Evolutionary conservation across 2,888 invertebrate genomes (phyloP).

Genomic region (Eristalis pertinax): DNA sequence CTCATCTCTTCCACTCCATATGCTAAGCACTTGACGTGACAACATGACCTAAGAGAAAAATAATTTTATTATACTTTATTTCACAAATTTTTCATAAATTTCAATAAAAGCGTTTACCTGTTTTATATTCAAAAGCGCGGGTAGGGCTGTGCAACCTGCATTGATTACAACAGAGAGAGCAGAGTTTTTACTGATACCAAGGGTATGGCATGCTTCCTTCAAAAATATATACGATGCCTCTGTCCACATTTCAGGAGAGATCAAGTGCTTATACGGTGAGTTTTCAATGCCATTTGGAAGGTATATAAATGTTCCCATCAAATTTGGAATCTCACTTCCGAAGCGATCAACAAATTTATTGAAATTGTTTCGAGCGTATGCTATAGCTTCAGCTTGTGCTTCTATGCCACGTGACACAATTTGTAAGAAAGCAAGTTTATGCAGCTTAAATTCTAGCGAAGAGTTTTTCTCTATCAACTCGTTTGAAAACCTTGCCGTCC

Average conservation of each 20-base stretch:
- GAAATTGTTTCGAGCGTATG: slow-evolving; percentile 92
- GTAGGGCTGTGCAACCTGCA: slow-evolving; percentile 96
- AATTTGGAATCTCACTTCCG: slow-evolving; percentile 90
- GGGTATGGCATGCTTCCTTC: slow-evolving; percentile 93
- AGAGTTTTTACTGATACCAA: slow-evolving; percentile 94
- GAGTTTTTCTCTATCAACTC: slow-evolving; percentile 87
- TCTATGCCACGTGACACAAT: slow-evolving; percentile 80
- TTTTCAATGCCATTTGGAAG: slow-evolving; percentile 89
- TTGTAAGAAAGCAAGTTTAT: slow-evolving; percentile 90
- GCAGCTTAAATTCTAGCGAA: slow-evolving; percentile 90
- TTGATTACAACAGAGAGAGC: slow-evolving; percentile 95
- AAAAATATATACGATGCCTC: slow-evolving; percentile 93
- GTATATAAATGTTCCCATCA: slow-evolving; percentile 93
- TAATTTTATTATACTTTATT: background rate
- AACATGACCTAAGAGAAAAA: slow-evolving; percentile 86
- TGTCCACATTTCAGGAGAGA: slow-evolving; percentile 89
- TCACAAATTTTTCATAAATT: background rate
- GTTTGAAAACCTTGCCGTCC: slow-evolving; percentile 90
- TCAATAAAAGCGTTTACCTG: slow-evolving; percentile 81
- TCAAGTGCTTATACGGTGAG: slow-evolving; percentile 90
- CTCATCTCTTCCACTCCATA: slow-evolving; percentile 98
- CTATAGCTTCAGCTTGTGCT: slow-evolving; percentile 91
- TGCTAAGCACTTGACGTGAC: slow-evolving; percentile 93
- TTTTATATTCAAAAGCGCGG: slow-evolving; percentile 96
- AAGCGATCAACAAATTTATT: slow-evolving; percentile 89